These are phyloP conservation scores for Threskiornis aethiopicus DNA, from an alignment of 2,797 vertebrate species.

Conservation along the genomic window DNA sequence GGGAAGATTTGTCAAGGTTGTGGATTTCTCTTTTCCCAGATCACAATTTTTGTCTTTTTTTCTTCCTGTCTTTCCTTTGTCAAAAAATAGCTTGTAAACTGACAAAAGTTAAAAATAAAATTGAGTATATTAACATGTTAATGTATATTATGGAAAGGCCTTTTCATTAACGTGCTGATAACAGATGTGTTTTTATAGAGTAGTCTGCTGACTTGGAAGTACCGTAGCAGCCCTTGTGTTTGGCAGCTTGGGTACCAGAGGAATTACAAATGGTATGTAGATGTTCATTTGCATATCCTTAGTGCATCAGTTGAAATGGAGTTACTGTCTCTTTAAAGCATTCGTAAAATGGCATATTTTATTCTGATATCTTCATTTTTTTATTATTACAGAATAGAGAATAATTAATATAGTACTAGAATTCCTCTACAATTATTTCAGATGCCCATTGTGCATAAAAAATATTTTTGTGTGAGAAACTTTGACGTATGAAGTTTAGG, in stretches of 20 bases:
- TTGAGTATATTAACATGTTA: not conserved
- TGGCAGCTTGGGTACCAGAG: not conserved
- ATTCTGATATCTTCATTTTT: not conserved
- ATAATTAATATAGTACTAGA: not conserved
- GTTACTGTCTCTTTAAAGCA: not conserved
- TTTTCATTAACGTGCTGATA: not conserved
- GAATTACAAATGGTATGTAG: not conserved
- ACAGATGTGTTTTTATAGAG: conserved; percentile 9
- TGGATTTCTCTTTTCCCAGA: not conserved
- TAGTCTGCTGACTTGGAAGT: not conserved
- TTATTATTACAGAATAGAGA: not conserved
- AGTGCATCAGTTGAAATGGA: not conserved
- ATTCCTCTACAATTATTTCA: not conserved
- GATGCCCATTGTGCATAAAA: not conserved
- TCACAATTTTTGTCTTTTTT: not conserved
- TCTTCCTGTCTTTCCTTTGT: not conserved
- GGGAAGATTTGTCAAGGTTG: not conserved
- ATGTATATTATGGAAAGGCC: not conserved
- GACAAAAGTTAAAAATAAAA: not conserved
- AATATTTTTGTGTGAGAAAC: not conserved
- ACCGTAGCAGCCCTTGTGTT: not conserved
- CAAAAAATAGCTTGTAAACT: not conserved
- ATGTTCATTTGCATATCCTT: not conserved
- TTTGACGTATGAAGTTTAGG: not conserved
- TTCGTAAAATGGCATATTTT: not conserved